These are phyloP conservation scores for Epizoanthus stellaris DNA, from an alignment of 92 coral and sea anemone genomes.

Conservation along the genomic window DNA sequence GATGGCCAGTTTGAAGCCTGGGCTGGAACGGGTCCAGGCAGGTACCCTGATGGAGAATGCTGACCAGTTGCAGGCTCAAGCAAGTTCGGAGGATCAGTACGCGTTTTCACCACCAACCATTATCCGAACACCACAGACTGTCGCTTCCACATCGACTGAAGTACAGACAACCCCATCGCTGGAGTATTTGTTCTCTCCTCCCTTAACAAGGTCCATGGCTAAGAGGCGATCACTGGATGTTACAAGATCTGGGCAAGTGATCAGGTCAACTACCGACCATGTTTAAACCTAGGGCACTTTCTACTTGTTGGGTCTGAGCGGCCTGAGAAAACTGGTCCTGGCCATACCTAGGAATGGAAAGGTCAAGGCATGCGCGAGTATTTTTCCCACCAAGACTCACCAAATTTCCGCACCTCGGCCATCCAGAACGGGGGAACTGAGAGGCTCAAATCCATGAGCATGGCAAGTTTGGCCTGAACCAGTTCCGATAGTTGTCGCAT, in stretches of 20 bases:
- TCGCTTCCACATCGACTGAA: slow-evolving; percentile 4
- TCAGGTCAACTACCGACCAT: neutral
- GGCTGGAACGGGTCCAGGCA: neutral
- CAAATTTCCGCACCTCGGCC: too few species aligned
- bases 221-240: slow-evolving; percentile 74
- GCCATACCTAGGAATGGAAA: too few species aligned
- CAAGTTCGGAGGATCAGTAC: slow-evolving; percentile 45
- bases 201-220: slow-evolving; percentile 86
- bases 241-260: slow-evolving; percentile 30
- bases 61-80: neutral
- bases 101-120: slow-evolving; percentile 79
- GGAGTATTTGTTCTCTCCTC: slow-evolving; percentile 90
- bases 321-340: too few species aligned
- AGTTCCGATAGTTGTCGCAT: too few species aligned
- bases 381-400: too few species aligned
- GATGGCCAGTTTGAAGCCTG: slow-evolving; percentile 6
- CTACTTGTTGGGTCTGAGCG: too few species aligned
- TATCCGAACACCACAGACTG: slow-evolving; percentile 56
- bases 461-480: too few species aligned
- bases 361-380: too few species aligned
- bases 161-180: slow-evolving; percentile 61
- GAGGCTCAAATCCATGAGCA: too few species aligned
- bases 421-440: too few species aligned
- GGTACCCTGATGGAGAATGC: neutral
- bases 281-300: too few species aligned